A percentile compares a stretch with the other conserved stretches of the same genome.
phyloP scores from a whole-genome alignment of 53 echinoderm and acorn worm genomes.

The Echinometra lucunter region DNA sequence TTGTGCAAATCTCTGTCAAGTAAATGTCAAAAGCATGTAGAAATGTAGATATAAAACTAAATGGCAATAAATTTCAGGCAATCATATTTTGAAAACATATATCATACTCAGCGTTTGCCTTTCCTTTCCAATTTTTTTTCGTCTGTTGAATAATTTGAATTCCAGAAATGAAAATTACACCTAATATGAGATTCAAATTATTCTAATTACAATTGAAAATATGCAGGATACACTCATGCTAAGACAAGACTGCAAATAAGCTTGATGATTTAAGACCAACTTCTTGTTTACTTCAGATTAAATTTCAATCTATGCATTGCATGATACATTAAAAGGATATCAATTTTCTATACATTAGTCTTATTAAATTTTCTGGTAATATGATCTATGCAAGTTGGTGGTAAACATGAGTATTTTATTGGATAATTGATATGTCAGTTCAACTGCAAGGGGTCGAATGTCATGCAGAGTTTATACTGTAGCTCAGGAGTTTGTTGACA shows the following conservation, averaged over 20 bases:
- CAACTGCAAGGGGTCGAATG: background rate
- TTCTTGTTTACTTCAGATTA: background rate
- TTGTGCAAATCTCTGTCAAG: background rate
- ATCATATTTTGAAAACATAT: background rate
- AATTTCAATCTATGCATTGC: background rate
- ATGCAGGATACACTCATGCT: background rate
- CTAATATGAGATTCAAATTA: background rate
- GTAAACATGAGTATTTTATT: background rate
- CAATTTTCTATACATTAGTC: background rate
- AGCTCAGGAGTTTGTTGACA: background rate
- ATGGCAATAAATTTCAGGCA: no score
- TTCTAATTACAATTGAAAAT: background rate
- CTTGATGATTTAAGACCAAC: background rate
- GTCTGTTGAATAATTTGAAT: no score
- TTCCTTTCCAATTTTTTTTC: no score
- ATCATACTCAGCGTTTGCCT: background rate
- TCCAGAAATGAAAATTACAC: background rate
- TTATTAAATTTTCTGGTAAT: background rate
- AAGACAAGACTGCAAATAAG: background rate
- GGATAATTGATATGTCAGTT: background rate
- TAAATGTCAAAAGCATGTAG: no score
- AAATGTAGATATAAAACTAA: no score
- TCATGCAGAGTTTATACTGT: background rate
- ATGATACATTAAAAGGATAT: background rate
- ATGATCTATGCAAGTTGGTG: background rate